A percentile compares a stretch with the other conserved stretches of the same genome.
These are phyloP conservation scores for Drosophila niveifrons DNA, from an alignment of 2,888 invertebrate species.

Conservation along the genomic window DNA sequence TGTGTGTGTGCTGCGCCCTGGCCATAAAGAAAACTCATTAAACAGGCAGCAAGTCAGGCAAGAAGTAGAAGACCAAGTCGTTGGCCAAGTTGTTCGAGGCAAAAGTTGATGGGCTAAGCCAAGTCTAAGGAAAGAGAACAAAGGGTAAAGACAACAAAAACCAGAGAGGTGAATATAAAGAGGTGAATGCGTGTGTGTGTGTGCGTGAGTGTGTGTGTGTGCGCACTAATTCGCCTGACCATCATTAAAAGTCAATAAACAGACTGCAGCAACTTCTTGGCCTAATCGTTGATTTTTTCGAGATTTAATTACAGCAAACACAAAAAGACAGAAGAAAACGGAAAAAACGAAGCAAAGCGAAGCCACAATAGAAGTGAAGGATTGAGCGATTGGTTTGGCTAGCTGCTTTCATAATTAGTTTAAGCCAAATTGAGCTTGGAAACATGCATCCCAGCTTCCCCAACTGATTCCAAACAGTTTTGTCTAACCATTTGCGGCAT, in stretches of 20 bases:
- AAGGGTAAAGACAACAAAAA: not conserved
- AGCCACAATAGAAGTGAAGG: conserved; percentile 2
- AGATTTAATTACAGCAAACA: conserved; percentile 57
- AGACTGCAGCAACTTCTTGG: conserved; percentile 50
- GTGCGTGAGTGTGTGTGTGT: conserved; percentile 6
- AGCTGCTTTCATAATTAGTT: conserved; percentile 75
- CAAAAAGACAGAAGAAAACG: too few relatives aligned
- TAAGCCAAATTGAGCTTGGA: conserved; percentile 57
- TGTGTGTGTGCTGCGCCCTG: conserved; percentile 57
- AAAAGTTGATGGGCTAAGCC: conserved; percentile 19
- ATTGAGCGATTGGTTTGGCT: conserved; percentile 1
- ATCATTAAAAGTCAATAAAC: conserved; percentile 79
- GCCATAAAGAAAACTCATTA: conserved; percentile 81
- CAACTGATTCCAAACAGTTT: conserved; percentile 51
- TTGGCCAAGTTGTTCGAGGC: conserved; percentile 43
- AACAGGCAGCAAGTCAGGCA: conserved; percentile 65
- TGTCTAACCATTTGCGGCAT: conserved; percentile 70
- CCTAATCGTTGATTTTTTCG: conserved; percentile 54
- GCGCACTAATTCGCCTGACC: conserved; percentile 58
- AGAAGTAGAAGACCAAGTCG: conserved; percentile 55
- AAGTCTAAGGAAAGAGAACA: not conserved
- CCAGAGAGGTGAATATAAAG: not conserved
- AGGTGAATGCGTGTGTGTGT: not conserved
- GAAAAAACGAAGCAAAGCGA: conserved; percentile 21
- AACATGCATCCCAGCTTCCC: conserved; percentile 25